Evolutionary conservation across 2,888 invertebrate species (phyloP).

Genomic region (Volucella zonaria): DNA sequence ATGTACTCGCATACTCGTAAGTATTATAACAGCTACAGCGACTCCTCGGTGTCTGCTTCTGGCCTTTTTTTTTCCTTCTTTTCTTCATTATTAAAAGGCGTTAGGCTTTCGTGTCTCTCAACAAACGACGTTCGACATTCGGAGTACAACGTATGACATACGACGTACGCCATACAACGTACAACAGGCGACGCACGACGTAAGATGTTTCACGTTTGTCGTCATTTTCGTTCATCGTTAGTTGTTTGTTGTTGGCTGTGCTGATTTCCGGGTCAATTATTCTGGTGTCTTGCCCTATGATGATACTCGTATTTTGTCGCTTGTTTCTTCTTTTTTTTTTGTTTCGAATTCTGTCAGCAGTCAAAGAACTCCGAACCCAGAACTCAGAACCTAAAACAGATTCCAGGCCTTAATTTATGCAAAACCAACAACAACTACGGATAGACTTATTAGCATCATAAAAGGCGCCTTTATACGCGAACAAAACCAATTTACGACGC

Average conservation of each 20-base stretch:
- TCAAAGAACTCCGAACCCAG: too few relatives aligned
- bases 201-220: too few relatives aligned
- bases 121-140: too few relatives aligned
- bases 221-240: neutral
- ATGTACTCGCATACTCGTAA: too few relatives aligned
- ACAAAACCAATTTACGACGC: constrained; percentile 26
- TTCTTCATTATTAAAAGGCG: neutral
- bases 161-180: too few relatives aligned
- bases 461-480: constrained; percentile 14
- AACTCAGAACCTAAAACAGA: neutral
- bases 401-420: constrained; percentile 49
- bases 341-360: neutral
- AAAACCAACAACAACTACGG: constrained; percentile 22
- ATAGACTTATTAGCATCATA: constrained; percentile 29
- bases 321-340: constrained; percentile 8
- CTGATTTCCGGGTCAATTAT: constrained; percentile 73
- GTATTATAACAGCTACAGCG: neutral
- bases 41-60: constrained; percentile 22
- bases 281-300: constrained; percentile 58
- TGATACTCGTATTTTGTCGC: constrained; percentile 43
- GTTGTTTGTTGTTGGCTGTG: constrained; percentile 36
- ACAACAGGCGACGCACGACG: too few relatives aligned
- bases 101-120: too few relatives aligned
- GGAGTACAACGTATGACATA: too few relatives aligned
- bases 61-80: constrained; percentile 7